Conservation (phyloP, 2,113 vertebrate species). For the Rallus limicola region DNA sequence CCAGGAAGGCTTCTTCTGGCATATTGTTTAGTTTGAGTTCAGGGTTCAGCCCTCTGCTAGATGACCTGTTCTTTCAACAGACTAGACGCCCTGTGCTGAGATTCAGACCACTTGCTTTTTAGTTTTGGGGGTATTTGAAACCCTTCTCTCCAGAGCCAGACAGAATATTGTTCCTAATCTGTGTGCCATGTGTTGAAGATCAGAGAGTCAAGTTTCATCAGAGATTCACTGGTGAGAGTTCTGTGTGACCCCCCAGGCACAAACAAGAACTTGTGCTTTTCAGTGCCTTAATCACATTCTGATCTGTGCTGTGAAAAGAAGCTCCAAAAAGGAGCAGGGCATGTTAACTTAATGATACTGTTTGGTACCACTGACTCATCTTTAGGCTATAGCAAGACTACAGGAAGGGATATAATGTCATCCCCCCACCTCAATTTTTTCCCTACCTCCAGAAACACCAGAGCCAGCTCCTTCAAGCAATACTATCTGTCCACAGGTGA, state of each 20-base stretch:
- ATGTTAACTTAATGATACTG: background rate
- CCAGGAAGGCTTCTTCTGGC: background rate
- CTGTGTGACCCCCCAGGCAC: background rate
- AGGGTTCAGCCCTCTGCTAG: background rate
- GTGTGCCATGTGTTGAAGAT: background rate
- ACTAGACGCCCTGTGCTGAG: background rate
- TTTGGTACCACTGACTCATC: background rate
- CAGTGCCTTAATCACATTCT: background rate
- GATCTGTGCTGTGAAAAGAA: background rate
- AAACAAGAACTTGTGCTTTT: background rate
- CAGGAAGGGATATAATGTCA: background rate
- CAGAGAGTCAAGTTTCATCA: background rate
- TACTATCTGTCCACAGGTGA: background rate
- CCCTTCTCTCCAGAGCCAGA: background rate
- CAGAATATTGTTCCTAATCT: background rate
- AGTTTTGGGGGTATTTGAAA: background rate
- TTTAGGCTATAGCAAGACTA: background rate
- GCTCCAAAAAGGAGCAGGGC: background rate
- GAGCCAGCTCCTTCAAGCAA: background rate
- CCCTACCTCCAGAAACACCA: background rate
- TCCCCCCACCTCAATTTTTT: rapidly evolving
- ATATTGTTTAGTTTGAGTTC: background rate
- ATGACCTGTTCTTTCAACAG: background rate
- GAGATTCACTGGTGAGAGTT: background rate
- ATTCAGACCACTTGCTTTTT: background rate